A percentile compares a stretch with the other conserved stretches of the same genome.
phyloP scores from a whole-genome alignment of 2,113 vertebrate species.

The Donacobius atricapilla region DNA sequence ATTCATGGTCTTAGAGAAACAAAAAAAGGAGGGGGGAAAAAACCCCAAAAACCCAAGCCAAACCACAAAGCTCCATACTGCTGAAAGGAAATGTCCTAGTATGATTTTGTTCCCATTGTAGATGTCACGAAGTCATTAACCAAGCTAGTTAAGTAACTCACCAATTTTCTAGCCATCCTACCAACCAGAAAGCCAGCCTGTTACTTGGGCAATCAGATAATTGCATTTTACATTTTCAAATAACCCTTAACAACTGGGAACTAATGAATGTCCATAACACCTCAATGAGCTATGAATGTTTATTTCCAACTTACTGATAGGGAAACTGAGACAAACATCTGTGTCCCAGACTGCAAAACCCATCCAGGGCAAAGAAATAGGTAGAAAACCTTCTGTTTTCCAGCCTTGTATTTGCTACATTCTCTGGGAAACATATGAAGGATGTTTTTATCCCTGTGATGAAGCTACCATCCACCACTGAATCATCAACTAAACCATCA shows the following conservation, averaged over 20 bases:
- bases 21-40: no score
- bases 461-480: conserved; percentile 17
- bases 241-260: neutral
- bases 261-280: neutral
- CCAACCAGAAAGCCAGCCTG: conserved; percentile 16
- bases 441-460: neutral
- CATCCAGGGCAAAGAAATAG: neutral
- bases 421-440: neutral
- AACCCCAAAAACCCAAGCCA: neutral
- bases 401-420: neutral
- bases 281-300: neutral
- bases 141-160: conserved; percentile 17
- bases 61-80: neutral
- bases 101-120: neutral
- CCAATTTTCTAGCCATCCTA: conserved; percentile 1
- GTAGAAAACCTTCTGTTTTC: neutral
- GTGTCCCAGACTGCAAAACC: neutral
- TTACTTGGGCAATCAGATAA: neutral
- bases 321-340: conserved; percentile 41
- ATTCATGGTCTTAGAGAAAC: neutral
- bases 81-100: neutral
- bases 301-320: neutral
- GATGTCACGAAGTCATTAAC: conserved; percentile 31
- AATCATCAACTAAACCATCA: conserved; percentile 56
- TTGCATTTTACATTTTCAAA: conserved; percentile 30